These are phyloP conservation scores for Myotis pilosus DNA, from an alignment of 2,797 vertebrate genomes.

Conservation along the genomic window DNA sequence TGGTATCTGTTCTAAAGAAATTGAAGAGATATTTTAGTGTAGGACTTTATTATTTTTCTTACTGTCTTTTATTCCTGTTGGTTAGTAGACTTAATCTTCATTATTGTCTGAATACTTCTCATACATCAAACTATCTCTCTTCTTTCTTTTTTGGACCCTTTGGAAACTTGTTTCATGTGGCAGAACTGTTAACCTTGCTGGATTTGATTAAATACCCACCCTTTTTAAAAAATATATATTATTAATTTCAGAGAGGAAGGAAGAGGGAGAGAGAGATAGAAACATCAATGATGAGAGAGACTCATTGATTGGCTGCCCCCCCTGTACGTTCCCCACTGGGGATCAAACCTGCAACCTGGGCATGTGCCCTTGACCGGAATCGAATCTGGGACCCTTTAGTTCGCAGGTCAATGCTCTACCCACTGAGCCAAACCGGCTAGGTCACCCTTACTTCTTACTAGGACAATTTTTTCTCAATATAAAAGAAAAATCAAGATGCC, in stretches of 20 bases:
- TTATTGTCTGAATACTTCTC: not conserved
- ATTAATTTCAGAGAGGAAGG: too few species aligned
- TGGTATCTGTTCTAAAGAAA: not conserved
- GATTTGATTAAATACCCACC: slow-evolving; percentile 20
- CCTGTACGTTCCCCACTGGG: too few species aligned
- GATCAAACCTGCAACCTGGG: too few species aligned
- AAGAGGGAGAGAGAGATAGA: too few species aligned
- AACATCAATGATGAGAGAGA: too few species aligned
- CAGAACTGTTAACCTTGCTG: slow-evolving; percentile 43
- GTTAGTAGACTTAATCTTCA: slow-evolving; percentile 6
- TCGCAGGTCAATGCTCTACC: too few species aligned
- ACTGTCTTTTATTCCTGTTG: not conserved
- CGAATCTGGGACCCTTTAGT: too few species aligned
- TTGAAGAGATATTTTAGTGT: slow-evolving; percentile 1
- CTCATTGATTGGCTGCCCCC: too few species aligned
- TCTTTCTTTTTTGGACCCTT: not conserved
- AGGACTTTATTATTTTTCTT: slow-evolving; percentile 37
- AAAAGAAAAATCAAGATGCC: slow-evolving; percentile 43
- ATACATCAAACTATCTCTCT: not conserved
- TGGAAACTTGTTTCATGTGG: slow-evolving; percentile 4
- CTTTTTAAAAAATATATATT: too few species aligned
- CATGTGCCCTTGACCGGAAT: too few species aligned
- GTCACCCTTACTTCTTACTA: not conserved
- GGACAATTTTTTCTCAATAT: slow-evolving; percentile 9
- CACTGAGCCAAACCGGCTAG: too few species aligned